Conservation (phyloP, 64 coral and sea anemone species). For the Montipora cactus region DNA sequence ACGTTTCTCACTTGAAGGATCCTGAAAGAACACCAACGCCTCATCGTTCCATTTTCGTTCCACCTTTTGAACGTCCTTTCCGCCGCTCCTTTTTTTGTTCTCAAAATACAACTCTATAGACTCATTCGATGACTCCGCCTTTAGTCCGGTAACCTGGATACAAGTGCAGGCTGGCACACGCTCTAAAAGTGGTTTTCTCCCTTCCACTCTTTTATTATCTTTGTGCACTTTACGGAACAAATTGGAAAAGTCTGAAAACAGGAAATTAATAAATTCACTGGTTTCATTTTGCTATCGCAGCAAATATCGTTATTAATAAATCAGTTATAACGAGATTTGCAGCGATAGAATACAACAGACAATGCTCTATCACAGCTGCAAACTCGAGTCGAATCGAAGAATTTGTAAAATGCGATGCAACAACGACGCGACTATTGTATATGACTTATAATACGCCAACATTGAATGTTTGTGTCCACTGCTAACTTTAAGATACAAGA, state of each 20-base stretch:
- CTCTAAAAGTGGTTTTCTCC: conserved; percentile 38
- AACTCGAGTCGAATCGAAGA: too few relatives aligned
- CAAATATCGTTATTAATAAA: too few relatives aligned
- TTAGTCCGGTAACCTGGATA: conserved; percentile 57
- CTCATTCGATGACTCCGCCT: conserved; percentile 25
- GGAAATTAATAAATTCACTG: background rate
- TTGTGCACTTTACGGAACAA: conserved; percentile 25
- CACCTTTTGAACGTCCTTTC: conserved; percentile 31
- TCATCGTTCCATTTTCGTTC: conserved; percentile 13
- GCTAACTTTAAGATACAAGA: too few relatives aligned
- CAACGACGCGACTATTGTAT: too few relatives aligned
- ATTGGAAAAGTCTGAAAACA: conserved; percentile 33
- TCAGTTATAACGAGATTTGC: too few relatives aligned
- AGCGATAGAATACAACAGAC: too few relatives aligned
- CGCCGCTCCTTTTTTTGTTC: conserved; percentile 53
- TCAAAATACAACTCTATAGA: conserved; percentile 68
- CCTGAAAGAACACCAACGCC: conserved; percentile 70
- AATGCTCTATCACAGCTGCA: too few relatives aligned
- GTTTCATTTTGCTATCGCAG: background rate
- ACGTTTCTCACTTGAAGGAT: conserved; percentile 44
- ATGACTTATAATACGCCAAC: too few relatives aligned
- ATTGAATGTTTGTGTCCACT: too few relatives aligned
- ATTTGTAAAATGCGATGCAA: too few relatives aligned
- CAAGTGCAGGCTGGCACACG: conserved; percentile 58
- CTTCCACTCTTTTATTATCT: conserved; percentile 51